A percentile compares a stretch with the other conserved stretches of the same genome.
These are phyloP conservation scores for Drosophila testacea DNA, from an alignment of 2,888 invertebrate species.

Conservation along the genomic window DNA sequence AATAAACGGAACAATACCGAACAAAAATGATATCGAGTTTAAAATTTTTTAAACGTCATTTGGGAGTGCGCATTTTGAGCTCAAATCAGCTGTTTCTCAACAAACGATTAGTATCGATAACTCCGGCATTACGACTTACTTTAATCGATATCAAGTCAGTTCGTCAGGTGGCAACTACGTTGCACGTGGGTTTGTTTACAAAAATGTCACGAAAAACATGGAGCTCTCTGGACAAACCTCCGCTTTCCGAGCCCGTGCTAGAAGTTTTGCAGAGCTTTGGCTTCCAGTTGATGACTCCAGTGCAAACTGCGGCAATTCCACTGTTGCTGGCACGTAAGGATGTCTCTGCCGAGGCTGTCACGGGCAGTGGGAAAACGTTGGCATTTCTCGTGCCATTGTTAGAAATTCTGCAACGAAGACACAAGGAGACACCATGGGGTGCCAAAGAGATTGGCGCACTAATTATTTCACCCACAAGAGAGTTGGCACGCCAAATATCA, in stretches of 20 bases:
- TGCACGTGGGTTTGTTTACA: conserved; percentile 59
- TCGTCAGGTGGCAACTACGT: conserved; percentile 48
- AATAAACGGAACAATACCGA: no score
- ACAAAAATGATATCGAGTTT: no score
- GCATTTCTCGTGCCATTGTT: conserved; percentile 97
- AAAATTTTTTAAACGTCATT: conserved; percentile 2
- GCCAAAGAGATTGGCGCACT: conserved; percentile 93
- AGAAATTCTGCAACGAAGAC: conserved; percentile 91
- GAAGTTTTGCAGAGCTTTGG: conserved; percentile 86
- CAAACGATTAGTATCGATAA: conserved; percentile 26
- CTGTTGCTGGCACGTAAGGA: conserved; percentile 95
- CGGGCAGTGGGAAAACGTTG: conserved; percentile 99
- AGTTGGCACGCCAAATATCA: conserved; percentile 95
- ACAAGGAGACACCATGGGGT: conserved; percentile 88
- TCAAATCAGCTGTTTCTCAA: background rate
- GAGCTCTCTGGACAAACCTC: conserved; percentile 85
- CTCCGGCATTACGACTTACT: no score
- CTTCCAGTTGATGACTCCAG: conserved; percentile 87
- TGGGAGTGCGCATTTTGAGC: no score
- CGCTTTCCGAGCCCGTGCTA: conserved; percentile 86
- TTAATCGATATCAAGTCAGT: background rate
- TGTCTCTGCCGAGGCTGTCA: conserved; percentile 99
- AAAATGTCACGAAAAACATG: conserved; percentile 83
- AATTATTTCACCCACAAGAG: conserved; percentile 97
- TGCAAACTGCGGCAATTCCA: conserved; percentile 95